Base-by-base conservation (phyloP, 2,888 invertebrate genomes). In the Dendrolimus pini region DNA sequence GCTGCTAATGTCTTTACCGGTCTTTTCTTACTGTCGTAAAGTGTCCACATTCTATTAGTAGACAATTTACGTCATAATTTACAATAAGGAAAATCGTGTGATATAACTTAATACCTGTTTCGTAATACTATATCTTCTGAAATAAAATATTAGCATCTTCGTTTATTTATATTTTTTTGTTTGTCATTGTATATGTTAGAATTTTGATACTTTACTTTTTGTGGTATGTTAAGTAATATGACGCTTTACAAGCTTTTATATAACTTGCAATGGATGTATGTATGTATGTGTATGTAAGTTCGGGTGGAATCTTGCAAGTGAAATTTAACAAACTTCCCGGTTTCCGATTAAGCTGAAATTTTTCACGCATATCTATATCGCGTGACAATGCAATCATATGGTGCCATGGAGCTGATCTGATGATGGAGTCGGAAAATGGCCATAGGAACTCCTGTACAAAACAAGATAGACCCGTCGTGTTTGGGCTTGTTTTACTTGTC, bases 171-270 rank as follows among this genome's bases (percentile, higher is more conserved):
- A 61, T 61, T 58, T 53, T 53, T 56, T 18, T 56, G 52, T 56
- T 41, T 58, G 41, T 52, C 52, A 56, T 57, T 52, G 14, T n/a
- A 53, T 56, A 13, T 55, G 41, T 56, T 59, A 57, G 61, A 61
- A 41, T 52, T 52, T 13, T 55, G 12, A 47, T 47, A 47, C 47
- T 12, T 12, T 47, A 9, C 12, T 47, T 47, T 47, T 47, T 47
- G 47, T 47, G 12, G 2, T 12, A 12, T 47, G 47, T 47, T 30
- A 30, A 3, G 3, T 30, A 30, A 30, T 30, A 30, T 30, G 55
- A 61, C 59, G 62, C 47, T 62, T 59, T 14, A 14, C 14, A 14
- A 14, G 14, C 14, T 14, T 14, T 14, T 14, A 14, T 14, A 1
- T 14, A 14, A 14, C 14, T 14, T 14, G 14, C 14, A 14, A 14